Evolutionary conservation across 2,797 vertebrate species (phyloP).

Genomic region (Valencia hispanica): DNA sequence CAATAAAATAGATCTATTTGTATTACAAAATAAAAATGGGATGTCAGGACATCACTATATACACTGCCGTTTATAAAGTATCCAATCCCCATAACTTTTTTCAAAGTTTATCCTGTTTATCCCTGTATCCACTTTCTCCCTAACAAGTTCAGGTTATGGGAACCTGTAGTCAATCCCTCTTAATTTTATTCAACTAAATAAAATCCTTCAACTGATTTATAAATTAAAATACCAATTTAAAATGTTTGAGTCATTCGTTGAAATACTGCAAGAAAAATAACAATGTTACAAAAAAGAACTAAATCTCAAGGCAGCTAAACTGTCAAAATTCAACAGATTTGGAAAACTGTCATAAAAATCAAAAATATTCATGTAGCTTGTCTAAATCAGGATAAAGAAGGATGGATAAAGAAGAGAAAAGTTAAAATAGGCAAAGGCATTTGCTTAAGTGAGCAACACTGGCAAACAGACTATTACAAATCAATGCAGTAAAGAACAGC

Average conservation of each 20-base stretch:
- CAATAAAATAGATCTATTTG: constrained; percentile 19
- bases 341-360: neutral
- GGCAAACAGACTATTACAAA: neutral
- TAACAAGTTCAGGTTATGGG: too few relatives aligned
- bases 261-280: neutral
- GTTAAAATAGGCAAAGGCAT: too few relatives aligned
- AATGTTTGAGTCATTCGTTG: neutral
- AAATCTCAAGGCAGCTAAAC: neutral
- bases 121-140: too few relatives aligned
- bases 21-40: neutral
- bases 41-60: neutral
- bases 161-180: neutral
- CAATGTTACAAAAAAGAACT: neutral
- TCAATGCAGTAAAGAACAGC: neutral
- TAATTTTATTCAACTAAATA: neutral
- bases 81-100: neutral
- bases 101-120: neutral
- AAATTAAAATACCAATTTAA: constrained; percentile 24
- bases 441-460: neutral
- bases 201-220: neutral
- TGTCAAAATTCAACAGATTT: neutral
- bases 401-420: too few relatives aligned
- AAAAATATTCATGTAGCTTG: too few relatives aligned
- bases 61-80: neutral
- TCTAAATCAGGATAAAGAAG: too few relatives aligned